Base-by-base conservation (phyloP, 1,140 invertebrate genomes). In the Samia ricini region DNA sequence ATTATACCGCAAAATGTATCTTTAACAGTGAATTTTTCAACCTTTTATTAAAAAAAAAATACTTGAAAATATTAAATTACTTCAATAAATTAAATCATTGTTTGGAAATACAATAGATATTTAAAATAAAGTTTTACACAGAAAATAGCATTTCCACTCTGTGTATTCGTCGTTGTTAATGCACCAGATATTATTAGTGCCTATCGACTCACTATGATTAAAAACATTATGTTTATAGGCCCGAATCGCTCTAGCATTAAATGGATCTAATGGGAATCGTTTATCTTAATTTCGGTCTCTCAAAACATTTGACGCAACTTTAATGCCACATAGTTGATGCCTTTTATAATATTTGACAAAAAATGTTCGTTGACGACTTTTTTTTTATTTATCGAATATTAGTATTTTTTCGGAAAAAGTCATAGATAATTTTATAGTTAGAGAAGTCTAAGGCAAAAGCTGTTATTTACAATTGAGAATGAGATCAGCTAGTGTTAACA, bases 211-310 rank as follows among this genome's bases (percentile, higher is more conserved):
- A 58, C 68, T 69, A 74, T 76, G 76, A 85, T 86, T 86, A 86
- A 83, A 79, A 71, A 72, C 76, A 89, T 89, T 88, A 85, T 81
- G 79, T 89, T 89, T 89, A 89, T 88, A 76, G 79, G 54, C 74
- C 72, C 57, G 76, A 83, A 86, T 86, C 59, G 76, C 74, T 80
- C 71, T 63, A 73, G 72, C 74, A 81, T 85, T 86, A 88, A 88
- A 83, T 79, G 76, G 79, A 80, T 76, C 68, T 86, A 88, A 89
- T 86, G 68, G 76, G 65, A 65, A 75, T 75, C 81, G 81, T 89
- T 89, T 89, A 89, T 79, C 83, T 85, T 82, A 88, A 89, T 87
- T 79, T 76, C 66, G 72, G 79, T 77, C 61, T 81, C 78, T 79
- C 76, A 82, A 89, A 88, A 82, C 83, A 82, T 85, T 89, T 88